Base-by-base conservation (phyloP, 2,888 invertebrate genomes). In the Xylota sylvarum region DNA sequence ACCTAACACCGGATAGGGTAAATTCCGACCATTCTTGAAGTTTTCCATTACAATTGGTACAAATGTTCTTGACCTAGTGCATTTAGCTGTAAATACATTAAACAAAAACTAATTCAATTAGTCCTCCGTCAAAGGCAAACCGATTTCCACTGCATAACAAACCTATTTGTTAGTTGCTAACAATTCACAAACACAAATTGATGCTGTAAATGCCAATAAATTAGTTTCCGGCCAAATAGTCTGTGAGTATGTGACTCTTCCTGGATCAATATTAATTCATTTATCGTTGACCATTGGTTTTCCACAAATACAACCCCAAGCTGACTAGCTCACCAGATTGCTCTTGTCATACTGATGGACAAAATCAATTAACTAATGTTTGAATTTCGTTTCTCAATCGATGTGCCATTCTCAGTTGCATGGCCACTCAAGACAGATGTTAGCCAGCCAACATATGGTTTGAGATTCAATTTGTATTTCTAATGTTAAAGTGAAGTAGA, bases 181-280 rank as follows among this genome's bases (percentile, higher is more conserved):
- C 40, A 40, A 52, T 52, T 73, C 40, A 40, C 73, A 73, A 52
- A 43, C 73, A 64, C 37, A 69, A 55, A 60, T 62, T 52, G 60
- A 60, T 30, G 48, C 60, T 14, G 48, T 30, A 58, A 77, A 77
- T 60, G 40, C 50, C 67, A 58, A 67, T 67, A 67, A 60, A 77
- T 67, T 77, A 77, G 40, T 60, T 77, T 67, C 58, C 9, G 17
- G 65, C 7, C 27, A 74, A 64, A 74, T 64, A 55, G 40, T 64
- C 55, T 46, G 27, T 60, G 12, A 1, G 23, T n/a, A n/a, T 60
- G 58, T 52, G 52, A 43, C 4, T 43, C 6, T 30, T 27, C 6
- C 4, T 30, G 2, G 35, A 17, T 56, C 62, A 46, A 46, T 30
- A 62, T 17, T 64, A 30, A 46, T 23, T 32, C n/a, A 30, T 30